Percentiles rank a stretch among this genome's conserved stretches.
These are phyloP conservation scores for Andrena fulva DNA, from an alignment of 2,888 invertebrate species.

Conservation along the genomic window DNA sequence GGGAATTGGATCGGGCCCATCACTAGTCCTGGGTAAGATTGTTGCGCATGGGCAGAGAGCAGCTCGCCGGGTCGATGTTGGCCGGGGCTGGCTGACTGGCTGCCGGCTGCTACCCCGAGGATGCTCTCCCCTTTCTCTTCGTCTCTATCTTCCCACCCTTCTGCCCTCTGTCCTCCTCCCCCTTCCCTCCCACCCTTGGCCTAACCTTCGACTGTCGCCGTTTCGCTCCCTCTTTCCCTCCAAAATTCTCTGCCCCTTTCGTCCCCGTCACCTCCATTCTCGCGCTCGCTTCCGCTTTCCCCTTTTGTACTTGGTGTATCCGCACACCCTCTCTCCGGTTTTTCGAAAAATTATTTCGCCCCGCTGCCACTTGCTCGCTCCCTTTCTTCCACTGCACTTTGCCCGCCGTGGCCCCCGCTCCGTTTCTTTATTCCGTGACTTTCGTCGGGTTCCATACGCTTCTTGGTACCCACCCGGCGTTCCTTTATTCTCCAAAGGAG, in stretches of 20 bases:
- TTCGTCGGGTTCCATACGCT: not conserved
- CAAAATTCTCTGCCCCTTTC: slow-evolving; percentile 42
- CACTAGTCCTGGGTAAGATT: slow-evolving; percentile 79
- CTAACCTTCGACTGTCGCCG: slow-evolving; percentile 46
- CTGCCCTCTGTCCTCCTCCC: slow-evolving; percentile 32
- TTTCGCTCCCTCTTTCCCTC: slow-evolving; percentile 40
- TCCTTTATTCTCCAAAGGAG: not conserved
- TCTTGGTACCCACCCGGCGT: no score
- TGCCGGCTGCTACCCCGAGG: slow-evolving; percentile 71
- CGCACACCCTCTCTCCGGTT: slow-evolving; percentile 11
- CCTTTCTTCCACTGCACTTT: not conserved
- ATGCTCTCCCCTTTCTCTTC: slow-evolving; percentile 64
- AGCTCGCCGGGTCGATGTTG: slow-evolving; percentile 83
- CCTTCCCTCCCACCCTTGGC: slow-evolving; percentile 9
- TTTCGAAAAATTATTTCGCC: slow-evolving; percentile 47
- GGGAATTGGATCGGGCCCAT: slow-evolving; percentile 79
- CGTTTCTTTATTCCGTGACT: not conserved
- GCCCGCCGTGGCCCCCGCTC: not conserved
- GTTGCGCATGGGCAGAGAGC: slow-evolving; percentile 76
- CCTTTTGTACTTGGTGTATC: slow-evolving; percentile 32
- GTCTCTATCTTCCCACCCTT: slow-evolving; percentile 52
- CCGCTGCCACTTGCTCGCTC: slow-evolving; percentile 18
- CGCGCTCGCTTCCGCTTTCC: slow-evolving; percentile 58
- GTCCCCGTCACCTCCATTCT: slow-evolving; percentile 24
- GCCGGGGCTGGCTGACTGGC: slow-evolving; percentile 83